phyloP scores from a whole-genome alignment of 53 echinoderm and acorn worm species.

The Holothuria leucospilota region DNA sequence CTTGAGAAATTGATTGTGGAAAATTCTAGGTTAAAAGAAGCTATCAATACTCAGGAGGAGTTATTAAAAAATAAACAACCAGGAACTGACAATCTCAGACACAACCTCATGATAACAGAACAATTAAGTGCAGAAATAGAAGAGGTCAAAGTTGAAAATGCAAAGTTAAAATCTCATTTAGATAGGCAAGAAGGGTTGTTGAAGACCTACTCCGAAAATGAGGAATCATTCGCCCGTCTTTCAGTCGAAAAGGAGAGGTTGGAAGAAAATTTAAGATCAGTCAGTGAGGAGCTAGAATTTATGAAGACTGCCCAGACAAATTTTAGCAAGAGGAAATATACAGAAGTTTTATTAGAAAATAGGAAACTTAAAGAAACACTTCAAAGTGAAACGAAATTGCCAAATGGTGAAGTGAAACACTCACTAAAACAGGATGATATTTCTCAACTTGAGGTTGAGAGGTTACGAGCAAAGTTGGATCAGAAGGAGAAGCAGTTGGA shows the following conservation, averaged over 20 bases:
- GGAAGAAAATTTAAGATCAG: slow-evolving; percentile 50
- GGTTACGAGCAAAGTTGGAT: slow-evolving; percentile 68
- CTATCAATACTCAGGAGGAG: slow-evolving; percentile 70
- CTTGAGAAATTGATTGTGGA: slow-evolving; percentile 70
- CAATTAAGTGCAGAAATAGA: slow-evolving; percentile 26
- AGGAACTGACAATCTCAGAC: slow-evolving; percentile 51
- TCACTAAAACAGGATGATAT: slow-evolving; percentile 13
- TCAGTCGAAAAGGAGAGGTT: slow-evolving; percentile 74
- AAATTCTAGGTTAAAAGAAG: slow-evolving; percentile 80
- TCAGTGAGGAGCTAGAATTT: slow-evolving; percentile 34
- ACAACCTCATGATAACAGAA: slow-evolving; percentile 39
- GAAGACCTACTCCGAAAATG: slow-evolving; percentile 54
- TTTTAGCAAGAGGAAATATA: slow-evolving; percentile 62
- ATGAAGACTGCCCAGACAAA: slow-evolving; percentile 34
- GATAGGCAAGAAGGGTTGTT: slow-evolving; percentile 66
- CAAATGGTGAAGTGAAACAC: slow-evolving; percentile 23
- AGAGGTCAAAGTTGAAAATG: slow-evolving; percentile 56
- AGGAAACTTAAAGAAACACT: slow-evolving; percentile 76
- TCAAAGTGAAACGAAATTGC: slow-evolving; percentile 44
- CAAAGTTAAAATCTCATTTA: slow-evolving; percentile 57
- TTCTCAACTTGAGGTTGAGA: slow-evolving; percentile 70
- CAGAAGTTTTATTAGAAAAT: slow-evolving; percentile 79
- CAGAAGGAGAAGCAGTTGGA: slow-evolving; percentile 73
- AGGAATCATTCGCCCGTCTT: slow-evolving; percentile 64
- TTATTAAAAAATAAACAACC: slow-evolving; percentile 47